Evolutionary conservation across 2,888 invertebrate species (phyloP), one percentile per base, ranked within the genome.

Genomic region (Capitulum mitella): DNA sequence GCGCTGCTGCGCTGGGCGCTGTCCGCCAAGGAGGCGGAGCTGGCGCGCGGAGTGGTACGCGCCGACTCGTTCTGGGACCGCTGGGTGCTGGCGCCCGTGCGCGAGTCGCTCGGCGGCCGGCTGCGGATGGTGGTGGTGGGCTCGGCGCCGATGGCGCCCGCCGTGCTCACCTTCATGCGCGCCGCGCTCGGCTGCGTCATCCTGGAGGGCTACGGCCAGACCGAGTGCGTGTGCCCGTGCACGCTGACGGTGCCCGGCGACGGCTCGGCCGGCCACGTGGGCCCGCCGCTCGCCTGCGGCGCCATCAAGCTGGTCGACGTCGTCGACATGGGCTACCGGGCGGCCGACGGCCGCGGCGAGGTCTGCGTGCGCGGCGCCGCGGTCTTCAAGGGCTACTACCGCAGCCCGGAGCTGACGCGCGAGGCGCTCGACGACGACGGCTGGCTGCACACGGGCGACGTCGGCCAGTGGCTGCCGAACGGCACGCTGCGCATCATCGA

Each of bases 391-490:
- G 83, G 97, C 0, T 97, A 97, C 87, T 96, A 92, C 87, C 97
- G 97, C 82, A 95, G 97, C 86, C 92, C 93, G 0, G 95, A 95
- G 84, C 93, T 94, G 87, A 98, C 98, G 6, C 89, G 90, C 61
- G 93, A 97, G 85, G 92, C 93, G 29, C 91, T 98, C 82, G 97
- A 97, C 85, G 89, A 89, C 43, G 90, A 91, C 81, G 96, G 97
- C n/a, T 97, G 97, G 97, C 94, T 96, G 85, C 98, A 97, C 85
- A 98, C 98, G 12, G 98, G 98, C 10, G 98, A 98, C 86, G 92
- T 98, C 82, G 98, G 98, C 82, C 92, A 91, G 88, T 98, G 98
- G 98, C 86, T 93, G 84, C 92, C 95, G 85, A 97, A 96, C 85
- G 98, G 98, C 79, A 93, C 95, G 19, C 86, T 98, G 82, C 96